A percentile compares a stretch with the other conserved stretches of the same genome.
These are phyloP conservation scores for Parazoanthus darwini DNA, from an alignment of 92 coral and sea anemone species.

Conservation along the genomic window DNA sequence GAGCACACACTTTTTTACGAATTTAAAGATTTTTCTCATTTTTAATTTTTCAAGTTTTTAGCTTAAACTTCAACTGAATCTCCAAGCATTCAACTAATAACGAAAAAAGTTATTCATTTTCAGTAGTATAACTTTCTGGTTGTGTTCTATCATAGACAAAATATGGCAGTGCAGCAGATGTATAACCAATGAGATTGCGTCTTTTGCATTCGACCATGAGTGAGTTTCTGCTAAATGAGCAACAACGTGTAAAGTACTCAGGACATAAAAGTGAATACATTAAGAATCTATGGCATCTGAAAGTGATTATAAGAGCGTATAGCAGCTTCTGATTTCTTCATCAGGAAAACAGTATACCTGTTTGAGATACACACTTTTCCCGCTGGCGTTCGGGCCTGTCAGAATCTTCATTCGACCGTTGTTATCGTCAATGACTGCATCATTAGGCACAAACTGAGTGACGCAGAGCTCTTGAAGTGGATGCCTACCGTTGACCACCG, in stretches of 20 bases:
- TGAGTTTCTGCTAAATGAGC: not conserved
- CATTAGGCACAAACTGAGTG: conserved; percentile 94
- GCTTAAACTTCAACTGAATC: not conserved
- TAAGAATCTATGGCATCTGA: no score
- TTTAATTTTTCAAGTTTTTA: no score
- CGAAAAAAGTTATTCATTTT: not conserved
- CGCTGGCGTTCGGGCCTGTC: conserved; percentile 99
- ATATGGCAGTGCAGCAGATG: no score
- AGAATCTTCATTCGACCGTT: conserved; percentile 81
- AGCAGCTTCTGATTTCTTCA: not conserved
- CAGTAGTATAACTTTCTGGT: not conserved
- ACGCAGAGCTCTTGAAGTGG: conserved; percentile 98
- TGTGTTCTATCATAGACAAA: not conserved
- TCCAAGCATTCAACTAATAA: not conserved
- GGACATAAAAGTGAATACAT: no score
- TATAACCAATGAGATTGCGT: not conserved
- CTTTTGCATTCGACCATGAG: not conserved
- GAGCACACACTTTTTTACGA: not conserved
- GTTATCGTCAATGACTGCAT: conserved; percentile 68
- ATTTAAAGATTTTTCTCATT: no score
- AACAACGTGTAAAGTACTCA: not conserved
- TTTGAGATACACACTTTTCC: conserved; percentile 97
- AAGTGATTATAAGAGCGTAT: not conserved
- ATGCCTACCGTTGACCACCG: conserved; percentile 57
- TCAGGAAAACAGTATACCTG: conserved; percentile 58